phyloP scores from a whole-genome alignment of 2,113 vertebrate genomes.

The Podarcis cretensis region DNA sequence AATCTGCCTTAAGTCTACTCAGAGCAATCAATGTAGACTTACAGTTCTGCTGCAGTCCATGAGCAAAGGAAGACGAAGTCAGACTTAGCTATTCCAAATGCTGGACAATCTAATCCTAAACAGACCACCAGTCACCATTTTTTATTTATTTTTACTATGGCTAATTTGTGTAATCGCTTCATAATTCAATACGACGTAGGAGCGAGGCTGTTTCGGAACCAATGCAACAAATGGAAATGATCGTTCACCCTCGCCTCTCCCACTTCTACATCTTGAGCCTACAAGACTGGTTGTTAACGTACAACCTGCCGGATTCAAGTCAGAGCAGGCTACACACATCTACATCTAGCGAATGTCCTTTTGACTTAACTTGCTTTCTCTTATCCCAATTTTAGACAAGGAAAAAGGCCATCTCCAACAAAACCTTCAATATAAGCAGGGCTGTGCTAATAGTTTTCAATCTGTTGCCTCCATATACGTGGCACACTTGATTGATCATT shows the following conservation, averaged over 20 bases:
- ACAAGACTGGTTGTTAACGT: neutral
- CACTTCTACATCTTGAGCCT: neutral
- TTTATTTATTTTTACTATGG: slow-evolving; percentile 26
- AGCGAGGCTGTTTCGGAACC: slow-evolving; percentile 21
- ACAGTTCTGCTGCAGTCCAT: slow-evolving; percentile 27
- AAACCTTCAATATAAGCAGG: neutral
- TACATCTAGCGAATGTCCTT: neutral
- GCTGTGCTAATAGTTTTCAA: slow-evolving; percentile 19
- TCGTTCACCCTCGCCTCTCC: neutral
- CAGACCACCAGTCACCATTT: slow-evolving; percentile 36
- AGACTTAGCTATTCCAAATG: slow-evolving; percentile 31
- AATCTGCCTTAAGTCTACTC: slow-evolving; percentile 41
- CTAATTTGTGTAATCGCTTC: slow-evolving; percentile 58
- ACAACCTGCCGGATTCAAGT: neutral
- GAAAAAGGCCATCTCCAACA: neutral
- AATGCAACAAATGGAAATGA: slow-evolving; percentile 28
- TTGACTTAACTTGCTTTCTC: neutral
- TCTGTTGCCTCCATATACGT: slow-evolving; percentile 31
- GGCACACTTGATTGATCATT: slow-evolving; percentile 36
- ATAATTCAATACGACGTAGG: slow-evolving; percentile 4
- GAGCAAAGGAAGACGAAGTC: slow-evolving; percentile 33
- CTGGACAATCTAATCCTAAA: slow-evolving; percentile 22
- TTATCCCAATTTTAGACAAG: neutral
- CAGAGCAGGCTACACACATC: neutral
- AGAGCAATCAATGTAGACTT: slow-evolving; percentile 38